Evolutionary conservation across 2,797 vertebrate genomes (phyloP).

Genomic region (Florisuga fusca): DNA sequence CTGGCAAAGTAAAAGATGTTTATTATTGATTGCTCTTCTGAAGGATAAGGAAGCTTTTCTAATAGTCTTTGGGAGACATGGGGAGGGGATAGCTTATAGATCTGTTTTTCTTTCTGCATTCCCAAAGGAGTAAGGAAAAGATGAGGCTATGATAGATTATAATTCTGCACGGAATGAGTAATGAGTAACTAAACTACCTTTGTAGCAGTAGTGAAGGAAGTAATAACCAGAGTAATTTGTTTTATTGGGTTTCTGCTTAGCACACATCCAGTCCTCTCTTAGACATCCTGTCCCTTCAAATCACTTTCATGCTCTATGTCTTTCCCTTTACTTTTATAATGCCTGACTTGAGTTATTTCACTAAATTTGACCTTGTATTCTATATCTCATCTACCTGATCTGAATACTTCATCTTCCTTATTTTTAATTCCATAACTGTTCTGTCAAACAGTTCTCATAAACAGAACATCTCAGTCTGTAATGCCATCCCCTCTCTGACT

Average conservation of each 20-base stretch:
- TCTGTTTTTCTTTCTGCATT: slow-evolving; percentile 53
- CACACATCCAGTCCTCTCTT: not conserved
- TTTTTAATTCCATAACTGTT: slow-evolving; percentile 1
- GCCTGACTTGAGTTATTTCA: slow-evolving; percentile 45
- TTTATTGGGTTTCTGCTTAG: slow-evolving; percentile 51
- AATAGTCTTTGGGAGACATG: not conserved
- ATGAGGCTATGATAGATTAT: slow-evolving; percentile 58
- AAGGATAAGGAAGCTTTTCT: slow-evolving; percentile 11
- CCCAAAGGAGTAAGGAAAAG: slow-evolving; percentile 20
- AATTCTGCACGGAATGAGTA: slow-evolving; percentile 58
- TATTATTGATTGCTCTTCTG: slow-evolving; percentile 8
- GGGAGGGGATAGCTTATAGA: slow-evolving; percentile 8
- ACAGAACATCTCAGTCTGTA: not conserved
- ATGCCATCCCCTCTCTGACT: not conserved
- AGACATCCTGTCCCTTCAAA: slow-evolving; percentile 29
- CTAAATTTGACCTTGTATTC: slow-evolving; percentile 66
- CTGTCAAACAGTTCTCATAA: not conserved
- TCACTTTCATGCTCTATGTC: not conserved
- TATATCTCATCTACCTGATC: slow-evolving; percentile 58
- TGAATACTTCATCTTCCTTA: slow-evolving; percentile 49
- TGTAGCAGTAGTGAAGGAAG: not conserved
- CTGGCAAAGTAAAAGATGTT: slow-evolving; percentile 25
- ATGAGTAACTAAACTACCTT: slow-evolving; percentile 35
- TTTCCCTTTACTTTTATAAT: slow-evolving; percentile 48
- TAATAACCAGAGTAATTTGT: not conserved